Conservation (phyloP, 2,888 invertebrate genomes). For the Ornithoptera alexandrae region DNA sequence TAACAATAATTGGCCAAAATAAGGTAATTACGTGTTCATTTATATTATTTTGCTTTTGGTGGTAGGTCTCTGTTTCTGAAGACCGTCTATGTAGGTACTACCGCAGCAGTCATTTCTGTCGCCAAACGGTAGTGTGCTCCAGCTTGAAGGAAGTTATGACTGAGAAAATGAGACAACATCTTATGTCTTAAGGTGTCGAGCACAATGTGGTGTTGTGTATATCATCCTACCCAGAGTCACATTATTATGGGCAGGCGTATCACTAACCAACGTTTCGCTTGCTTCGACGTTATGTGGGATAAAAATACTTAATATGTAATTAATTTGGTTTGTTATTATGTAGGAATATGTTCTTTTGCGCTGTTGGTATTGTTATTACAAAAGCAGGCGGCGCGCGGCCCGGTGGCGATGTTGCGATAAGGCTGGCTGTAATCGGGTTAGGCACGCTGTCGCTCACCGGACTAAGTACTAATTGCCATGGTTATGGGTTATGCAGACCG, state of each 20-base stretch:
- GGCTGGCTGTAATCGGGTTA: conserved; percentile 69
- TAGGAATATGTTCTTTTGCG: conserved; percentile 62
- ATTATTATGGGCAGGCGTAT: too few relatives aligned
- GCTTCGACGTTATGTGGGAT: too few relatives aligned
- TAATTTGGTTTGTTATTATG: conserved; percentile 49
- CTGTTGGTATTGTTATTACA: conserved; percentile 46
- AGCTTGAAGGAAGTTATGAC: too few relatives aligned
- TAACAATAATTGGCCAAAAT: not conserved
- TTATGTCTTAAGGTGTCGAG: too few relatives aligned
- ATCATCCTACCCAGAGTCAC: too few relatives aligned
- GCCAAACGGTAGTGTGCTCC: too few relatives aligned
- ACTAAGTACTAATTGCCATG: conserved; percentile 71
- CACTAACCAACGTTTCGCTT: too few relatives aligned
- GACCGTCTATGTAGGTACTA: too few relatives aligned
- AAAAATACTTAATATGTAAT: not conserved
- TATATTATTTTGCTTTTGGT: not conserved
- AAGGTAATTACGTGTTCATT: not conserved
- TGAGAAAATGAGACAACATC: too few relatives aligned
- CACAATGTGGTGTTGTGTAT: too few relatives aligned
- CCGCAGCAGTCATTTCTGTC: too few relatives aligned
- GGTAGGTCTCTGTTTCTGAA: too few relatives aligned
- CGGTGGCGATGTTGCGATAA: conserved; percentile 61
- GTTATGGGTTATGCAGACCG: conserved; percentile 63
- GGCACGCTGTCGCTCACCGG: conserved; percentile 71
- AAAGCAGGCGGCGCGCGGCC: conserved; percentile 36